phyloP scores from a whole-genome alignment of 2,113 vertebrate species.

The Hirundichthys speculiger region DNA sequence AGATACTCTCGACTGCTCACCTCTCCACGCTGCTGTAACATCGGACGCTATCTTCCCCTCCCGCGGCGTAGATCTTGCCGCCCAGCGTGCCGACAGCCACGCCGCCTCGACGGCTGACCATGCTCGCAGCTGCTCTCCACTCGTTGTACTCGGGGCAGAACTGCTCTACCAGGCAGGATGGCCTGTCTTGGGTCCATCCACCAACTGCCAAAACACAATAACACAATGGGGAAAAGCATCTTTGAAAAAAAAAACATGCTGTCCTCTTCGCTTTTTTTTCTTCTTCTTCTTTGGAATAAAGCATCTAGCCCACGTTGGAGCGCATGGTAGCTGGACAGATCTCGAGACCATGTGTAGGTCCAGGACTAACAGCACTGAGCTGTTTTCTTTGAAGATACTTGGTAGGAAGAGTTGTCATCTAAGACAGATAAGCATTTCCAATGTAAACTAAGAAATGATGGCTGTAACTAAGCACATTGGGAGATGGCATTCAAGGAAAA shows the following conservation, averaged over 20 bases:
- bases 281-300: no score
- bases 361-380: background rate
- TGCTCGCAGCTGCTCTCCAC: conserved; percentile 63
- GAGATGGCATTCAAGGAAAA: background rate
- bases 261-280: no score
- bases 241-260: background rate
- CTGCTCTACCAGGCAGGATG: conserved; percentile 65
- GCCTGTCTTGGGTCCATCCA: conserved; percentile 66
- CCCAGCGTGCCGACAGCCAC: conserved; percentile 65
- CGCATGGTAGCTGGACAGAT: no score
- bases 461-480: no score
- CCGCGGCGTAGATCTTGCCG: conserved; percentile 69
- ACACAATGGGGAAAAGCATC: no score
- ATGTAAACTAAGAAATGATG: no score
- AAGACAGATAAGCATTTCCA: no score
- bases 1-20: conserved; percentile 42
- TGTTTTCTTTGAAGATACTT: conserved; percentile 11
- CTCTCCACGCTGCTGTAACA: conserved; percentile 73
- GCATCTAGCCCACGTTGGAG: no score
- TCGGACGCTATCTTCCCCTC: conserved; percentile 63
- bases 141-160: conserved; percentile 74
- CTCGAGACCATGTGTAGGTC: no score
- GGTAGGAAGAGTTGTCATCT: no score
- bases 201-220: conserved; percentile 59
- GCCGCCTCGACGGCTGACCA: conserved; percentile 51